Evolutionary conservation across 2,888 invertebrate genomes (phyloP).

Genomic region (Desoria tigrina): DNA sequence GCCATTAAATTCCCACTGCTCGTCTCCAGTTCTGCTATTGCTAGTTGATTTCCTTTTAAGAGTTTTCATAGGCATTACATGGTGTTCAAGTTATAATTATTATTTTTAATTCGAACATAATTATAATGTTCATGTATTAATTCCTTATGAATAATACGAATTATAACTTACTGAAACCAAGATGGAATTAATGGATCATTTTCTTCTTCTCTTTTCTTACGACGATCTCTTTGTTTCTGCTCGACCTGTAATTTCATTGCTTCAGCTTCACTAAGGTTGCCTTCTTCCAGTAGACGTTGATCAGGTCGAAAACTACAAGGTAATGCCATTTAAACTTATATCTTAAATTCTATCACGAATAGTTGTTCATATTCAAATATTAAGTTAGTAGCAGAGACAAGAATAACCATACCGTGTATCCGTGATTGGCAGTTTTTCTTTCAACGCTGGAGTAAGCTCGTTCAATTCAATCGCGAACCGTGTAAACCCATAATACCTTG

Average conservation of each 20-base stretch:
- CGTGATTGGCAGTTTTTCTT: constrained; percentile 68
- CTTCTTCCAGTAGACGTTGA: constrained; percentile 73
- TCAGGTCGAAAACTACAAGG: constrained; percentile 69
- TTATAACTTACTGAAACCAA: constrained; percentile 66
- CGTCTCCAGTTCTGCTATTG: constrained; percentile 61
- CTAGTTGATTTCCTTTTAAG: constrained; percentile 58
- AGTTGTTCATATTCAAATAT: too few relatives aligned
- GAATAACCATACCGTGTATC: constrained; percentile 62
- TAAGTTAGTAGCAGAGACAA: not conserved
- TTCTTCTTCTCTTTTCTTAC: constrained; percentile 65
- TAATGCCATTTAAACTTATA: not conserved
- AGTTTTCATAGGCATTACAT: not conserved
- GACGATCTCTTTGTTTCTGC: constrained; percentile 71
- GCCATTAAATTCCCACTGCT: constrained; percentile 71
- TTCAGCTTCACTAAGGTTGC: constrained; percentile 72
- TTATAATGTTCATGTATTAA: not conserved
- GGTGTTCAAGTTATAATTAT: not conserved
- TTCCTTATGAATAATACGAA: not conserved
- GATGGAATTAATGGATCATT: constrained; percentile 58
- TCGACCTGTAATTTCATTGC: constrained; percentile 70
- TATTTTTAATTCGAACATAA: too few relatives aligned
- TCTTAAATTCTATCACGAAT: not conserved
- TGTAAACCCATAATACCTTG: constrained; percentile 80
- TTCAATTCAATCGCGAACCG: constrained; percentile 82
- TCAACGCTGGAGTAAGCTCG: constrained; percentile 68